Evolutionary conservation across 1,140 invertebrate genomes (phyloP).

Genomic region (Pantala flavescens): DNA sequence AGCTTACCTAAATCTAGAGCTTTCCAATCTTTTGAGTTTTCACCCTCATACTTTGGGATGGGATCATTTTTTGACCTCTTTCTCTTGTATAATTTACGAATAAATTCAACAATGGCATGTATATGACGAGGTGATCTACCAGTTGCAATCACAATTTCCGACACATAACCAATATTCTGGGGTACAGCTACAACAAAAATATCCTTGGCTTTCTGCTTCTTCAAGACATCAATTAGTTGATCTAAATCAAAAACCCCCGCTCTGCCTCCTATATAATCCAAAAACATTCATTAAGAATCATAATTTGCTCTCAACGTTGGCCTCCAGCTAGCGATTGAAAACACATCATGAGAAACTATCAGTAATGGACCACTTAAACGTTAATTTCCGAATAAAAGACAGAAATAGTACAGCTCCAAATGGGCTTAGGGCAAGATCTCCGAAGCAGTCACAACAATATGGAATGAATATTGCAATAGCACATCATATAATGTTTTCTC

Average conservation of each 20-base stretch:
- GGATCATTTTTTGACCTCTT: constrained; percentile 51
- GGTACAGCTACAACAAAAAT: constrained; percentile 74
- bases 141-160: constrained; percentile 69
- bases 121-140: constrained; percentile 64
- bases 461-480: too few species aligned
- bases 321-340: too few species aligned
- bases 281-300: too few species aligned
- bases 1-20: constrained; percentile 77
- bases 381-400: too few species aligned
- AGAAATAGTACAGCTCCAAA: too few species aligned
- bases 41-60: constrained; percentile 66
- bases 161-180: constrained; percentile 61
- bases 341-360: too few species aligned
- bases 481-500: too few species aligned
- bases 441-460: too few species aligned
- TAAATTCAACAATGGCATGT: constrained; percentile 58
- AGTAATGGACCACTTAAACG: too few species aligned
- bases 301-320: too few species aligned
- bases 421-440: too few species aligned
- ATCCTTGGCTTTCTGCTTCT: constrained; percentile 63
- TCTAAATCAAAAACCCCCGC: constrained; percentile 77
- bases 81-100: constrained; percentile 67
- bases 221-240: constrained; percentile 66
- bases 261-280: constrained; percentile 58
- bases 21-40: constrained; percentile 67